A percentile compares a stretch with the other conserved stretches of the same genome.
phyloP scores from a whole-genome alignment of 2,113 vertebrate genomes.

The Acrocephalus kingi region DNA sequence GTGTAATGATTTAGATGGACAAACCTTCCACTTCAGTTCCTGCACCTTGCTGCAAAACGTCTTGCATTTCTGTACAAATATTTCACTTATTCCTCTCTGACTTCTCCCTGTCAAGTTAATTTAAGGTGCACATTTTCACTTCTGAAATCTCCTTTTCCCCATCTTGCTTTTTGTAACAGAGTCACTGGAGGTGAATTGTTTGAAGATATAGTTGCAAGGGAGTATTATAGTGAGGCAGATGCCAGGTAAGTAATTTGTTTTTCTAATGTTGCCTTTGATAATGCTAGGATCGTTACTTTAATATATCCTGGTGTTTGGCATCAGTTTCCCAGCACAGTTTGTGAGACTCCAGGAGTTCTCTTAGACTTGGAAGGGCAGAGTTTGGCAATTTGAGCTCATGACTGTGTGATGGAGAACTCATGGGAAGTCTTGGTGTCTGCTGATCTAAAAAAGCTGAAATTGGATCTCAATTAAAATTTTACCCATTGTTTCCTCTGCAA shows the following conservation, averaged over 20 bases:
- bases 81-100: neutral
- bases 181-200: conserved; percentile 92
- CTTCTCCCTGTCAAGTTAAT: neutral
- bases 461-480: neutral
- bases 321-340: neutral
- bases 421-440: neutral
- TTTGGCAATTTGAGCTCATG: neutral
- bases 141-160: neutral
- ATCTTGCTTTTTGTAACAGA: conserved; percentile 66
- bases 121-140: neutral
- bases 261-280: neutral
- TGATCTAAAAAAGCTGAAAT: neutral
- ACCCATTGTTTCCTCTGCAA: neutral
- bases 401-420: neutral
- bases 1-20: neutral
- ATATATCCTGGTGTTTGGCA: conserved; percentile 42
- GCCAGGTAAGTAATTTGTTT: conserved; percentile 83
- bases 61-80: neutral
- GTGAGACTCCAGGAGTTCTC: neutral
- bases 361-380: neutral
- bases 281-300: neutral
- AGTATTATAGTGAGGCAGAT: conserved; percentile 93
- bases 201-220: conserved; percentile 92
- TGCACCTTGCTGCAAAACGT: neutral
- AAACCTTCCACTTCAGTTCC: neutral